Evolutionary conservation across 2,113 vertebrate genomes (phyloP).

Genomic region (Aptenodytes patagonicus): DNA sequence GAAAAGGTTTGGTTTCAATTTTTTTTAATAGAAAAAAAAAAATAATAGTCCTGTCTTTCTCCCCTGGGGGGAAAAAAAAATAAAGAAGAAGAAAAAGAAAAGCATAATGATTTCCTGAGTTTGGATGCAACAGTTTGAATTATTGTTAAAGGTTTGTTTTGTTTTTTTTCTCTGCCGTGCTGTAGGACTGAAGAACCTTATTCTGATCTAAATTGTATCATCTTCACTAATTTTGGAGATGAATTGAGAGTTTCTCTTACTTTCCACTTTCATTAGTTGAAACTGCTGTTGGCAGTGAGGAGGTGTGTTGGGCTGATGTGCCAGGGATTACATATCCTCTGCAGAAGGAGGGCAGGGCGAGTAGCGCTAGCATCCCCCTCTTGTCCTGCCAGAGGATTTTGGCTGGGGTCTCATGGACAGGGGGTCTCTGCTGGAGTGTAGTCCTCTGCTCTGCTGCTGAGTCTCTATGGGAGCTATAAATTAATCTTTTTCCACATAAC

Average conservation of each 20-base stretch:
- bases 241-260: not conserved
- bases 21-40: not conserved
- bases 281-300: not conserved
- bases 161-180: not conserved
- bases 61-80: no score
- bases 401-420: not conserved
- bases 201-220: not conserved
- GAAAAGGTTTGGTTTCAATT: not conserved
- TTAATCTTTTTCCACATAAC: fast-evolving
- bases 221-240: not conserved
- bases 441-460: not conserved
- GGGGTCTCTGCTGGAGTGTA: not conserved
- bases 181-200: not conserved
- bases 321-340: not conserved
- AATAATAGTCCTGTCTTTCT: not conserved
- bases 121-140: not conserved
- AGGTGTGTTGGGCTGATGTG: not conserved
- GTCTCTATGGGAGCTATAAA: not conserved
- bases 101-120: not conserved
- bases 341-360: not conserved
- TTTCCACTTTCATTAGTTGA: not conserved
- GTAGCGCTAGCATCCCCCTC: fast-evolving
- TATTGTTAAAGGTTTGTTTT: not conserved
- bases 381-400: not conserved
- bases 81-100: not conserved